These are phyloP conservation scores for Sparidentex hasta DNA, from an alignment of 2,797 vertebrate species.

Conservation along the genomic window DNA sequence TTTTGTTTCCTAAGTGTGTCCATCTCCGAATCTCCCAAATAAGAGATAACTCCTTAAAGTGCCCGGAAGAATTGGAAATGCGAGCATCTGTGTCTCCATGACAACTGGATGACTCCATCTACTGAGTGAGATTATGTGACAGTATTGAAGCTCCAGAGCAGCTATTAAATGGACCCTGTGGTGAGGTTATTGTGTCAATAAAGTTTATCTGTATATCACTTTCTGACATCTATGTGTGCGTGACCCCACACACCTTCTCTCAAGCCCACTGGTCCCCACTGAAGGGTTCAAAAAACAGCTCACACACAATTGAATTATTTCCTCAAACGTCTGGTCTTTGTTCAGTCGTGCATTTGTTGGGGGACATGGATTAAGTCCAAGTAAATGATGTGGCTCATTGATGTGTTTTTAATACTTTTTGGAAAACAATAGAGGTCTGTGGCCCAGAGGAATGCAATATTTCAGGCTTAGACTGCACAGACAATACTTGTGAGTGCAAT, in stretches of 20 bases:
- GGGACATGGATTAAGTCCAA: not conserved
- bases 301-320: not conserved
- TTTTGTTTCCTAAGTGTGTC: not conserved
- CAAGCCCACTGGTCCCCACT: not conserved
- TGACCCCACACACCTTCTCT: not conserved
- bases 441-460: not conserved
- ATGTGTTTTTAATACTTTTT: conserved; percentile 9
- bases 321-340: not conserved
- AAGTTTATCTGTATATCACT: not conserved
- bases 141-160: not conserved
- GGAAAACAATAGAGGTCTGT: not conserved
- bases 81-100: not conserved
- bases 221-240: not conserved
- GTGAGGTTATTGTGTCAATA: not conserved
- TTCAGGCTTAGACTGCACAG: not conserved
- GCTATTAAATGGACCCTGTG: not conserved
- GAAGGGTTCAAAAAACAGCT: not conserved
- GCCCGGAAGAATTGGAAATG: not conserved
- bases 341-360: too few species aligned
- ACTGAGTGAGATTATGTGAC: not conserved
- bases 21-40: too few species aligned
- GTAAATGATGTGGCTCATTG: not conserved
- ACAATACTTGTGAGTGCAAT: not conserved
- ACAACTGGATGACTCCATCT: not conserved
- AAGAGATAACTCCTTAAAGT: not conserved